Percentiles rank a stretch among this genome's conserved stretches.
phyloP scores from a whole-genome alignment of 2,113 vertebrate species.

The Podarcis muralis region DNA sequence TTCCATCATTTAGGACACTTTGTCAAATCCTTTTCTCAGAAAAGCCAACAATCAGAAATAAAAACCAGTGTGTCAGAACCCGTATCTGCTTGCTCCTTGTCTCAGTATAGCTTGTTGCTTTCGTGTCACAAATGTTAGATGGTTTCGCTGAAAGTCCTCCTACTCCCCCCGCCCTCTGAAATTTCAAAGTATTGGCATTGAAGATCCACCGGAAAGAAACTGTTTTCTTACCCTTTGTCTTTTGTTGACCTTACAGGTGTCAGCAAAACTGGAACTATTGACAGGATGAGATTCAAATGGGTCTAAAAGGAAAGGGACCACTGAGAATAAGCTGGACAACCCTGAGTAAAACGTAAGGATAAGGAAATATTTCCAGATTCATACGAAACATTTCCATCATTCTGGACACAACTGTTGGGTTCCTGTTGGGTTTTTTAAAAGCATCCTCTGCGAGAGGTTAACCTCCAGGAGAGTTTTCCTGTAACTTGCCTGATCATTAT shows the following conservation, averaged over 20 bases:
- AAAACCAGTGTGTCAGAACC: background rate
- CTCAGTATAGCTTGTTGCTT: background rate
- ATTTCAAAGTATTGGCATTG: conserved; percentile 21
- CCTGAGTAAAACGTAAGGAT: conserved; percentile 41
- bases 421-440: background rate
- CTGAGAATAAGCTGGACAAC: conserved; percentile 27
- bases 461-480: accelerated
- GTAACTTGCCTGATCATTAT: accelerated
- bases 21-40: conserved; percentile 21
- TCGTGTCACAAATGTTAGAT: conserved; percentile 6
- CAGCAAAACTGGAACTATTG: conserved; percentile 31
- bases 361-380: conserved; percentile 43
- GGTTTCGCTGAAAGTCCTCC: background rate
- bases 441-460: background rate
- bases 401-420: background rate
- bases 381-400: conserved; percentile 36
- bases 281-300: conserved; percentile 35
- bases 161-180: background rate
- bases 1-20: conserved; percentile 23
- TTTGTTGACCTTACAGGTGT: conserved; percentile 7
- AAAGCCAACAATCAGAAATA: conserved; percentile 26
- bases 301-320: conserved; percentile 13
- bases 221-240: conserved; percentile 10
- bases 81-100: background rate
- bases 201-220: conserved; percentile 1